Evolutionary conservation across 2,888 invertebrate genomes (phyloP), one percentile per base, ranked within the genome.

Genomic region (Andrena minutula): DNA sequence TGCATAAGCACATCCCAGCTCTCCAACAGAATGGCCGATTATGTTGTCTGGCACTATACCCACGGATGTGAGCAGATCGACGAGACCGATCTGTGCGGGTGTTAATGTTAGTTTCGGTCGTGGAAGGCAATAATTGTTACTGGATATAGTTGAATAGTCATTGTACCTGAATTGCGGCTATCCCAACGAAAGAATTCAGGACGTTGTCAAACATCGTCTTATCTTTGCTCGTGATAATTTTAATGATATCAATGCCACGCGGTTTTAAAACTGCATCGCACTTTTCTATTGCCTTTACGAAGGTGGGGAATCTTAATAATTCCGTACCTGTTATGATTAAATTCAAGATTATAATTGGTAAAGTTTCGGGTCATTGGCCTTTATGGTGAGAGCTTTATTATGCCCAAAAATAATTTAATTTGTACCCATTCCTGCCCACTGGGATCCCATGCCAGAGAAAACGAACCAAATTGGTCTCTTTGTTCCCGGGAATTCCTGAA

Each of bases 1-100:
- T 2, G 98, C 98, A 94, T 99, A 99, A 0, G 98, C 98, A 93
- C 99, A 99, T 0, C 98, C 98, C 5, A 99, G 95, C 93, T 99
- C 99, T 28, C 99, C 99, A 0, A 98, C 97, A 8, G 99, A 99
- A 94, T 99, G 99, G 1, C 99, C 98, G 78, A 97, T 95, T 78
- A 97, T 95, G 16, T 96, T 96, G 93, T 97, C 97, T 0, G 97
- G 96, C 49, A 94, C 93, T 16, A 97, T 94, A n/a, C 96, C 96
- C n/a, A 95, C 88, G 6, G 94, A 93, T 65, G 89, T 93, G 20
- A 97, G 92, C 20, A 96, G 92, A 91, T 97, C 97, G 2, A 96
- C 95, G 26, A 97, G 92, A 23, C 96, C 96, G 70, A 97, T 95
- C 95, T 93, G 30, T 12, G 35, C 12, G n/a, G 10, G n/a, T 12